Evolutionary conservation across 2,888 invertebrate species (phyloP).

Genomic region (Tanytarsus gracilentus): DNA sequence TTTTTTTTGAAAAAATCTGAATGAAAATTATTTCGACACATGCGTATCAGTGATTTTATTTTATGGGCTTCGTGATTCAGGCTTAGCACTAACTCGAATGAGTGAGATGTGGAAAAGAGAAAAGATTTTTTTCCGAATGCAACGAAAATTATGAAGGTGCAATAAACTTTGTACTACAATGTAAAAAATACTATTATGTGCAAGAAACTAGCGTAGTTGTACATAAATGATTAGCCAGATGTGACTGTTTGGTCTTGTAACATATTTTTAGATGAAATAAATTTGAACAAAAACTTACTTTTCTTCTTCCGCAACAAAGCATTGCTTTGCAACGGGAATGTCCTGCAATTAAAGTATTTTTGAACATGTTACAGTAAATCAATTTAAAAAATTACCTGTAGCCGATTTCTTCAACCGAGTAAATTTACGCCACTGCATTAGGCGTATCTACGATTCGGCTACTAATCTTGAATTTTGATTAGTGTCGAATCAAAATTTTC

Average conservation of each 20-base stretch:
- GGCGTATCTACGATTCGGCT: constrained; percentile 30
- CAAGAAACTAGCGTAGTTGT: background rate
- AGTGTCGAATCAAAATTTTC: constrained; percentile 24
- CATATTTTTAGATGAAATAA: background rate
- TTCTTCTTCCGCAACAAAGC: constrained; percentile 93
- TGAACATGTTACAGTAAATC: constrained; percentile 35
- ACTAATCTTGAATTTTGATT: constrained; percentile 18
- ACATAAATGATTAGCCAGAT: constrained; percentile 10
- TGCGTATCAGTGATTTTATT: no score
- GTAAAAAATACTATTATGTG: constrained; percentile 23
- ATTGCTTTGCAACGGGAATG: constrained; percentile 75
- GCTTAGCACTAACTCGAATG: no score
- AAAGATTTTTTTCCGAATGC: no score
- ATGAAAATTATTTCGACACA: no score
- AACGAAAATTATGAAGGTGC: no score
- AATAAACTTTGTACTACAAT: no score
- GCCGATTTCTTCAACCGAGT: constrained; percentile 67
- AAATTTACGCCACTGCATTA: constrained; percentile 77
- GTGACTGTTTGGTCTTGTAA: background rate
- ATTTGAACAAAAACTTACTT: constrained; percentile 51
- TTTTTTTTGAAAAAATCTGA: no score
- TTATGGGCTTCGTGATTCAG: no score
- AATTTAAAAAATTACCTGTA: constrained; percentile 41
- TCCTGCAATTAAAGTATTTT: constrained; percentile 36
- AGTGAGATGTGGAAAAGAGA: no score